phyloP scores from a whole-genome alignment of 2,113 vertebrate genomes.

The Hippoglossus stenolepis region DNA sequence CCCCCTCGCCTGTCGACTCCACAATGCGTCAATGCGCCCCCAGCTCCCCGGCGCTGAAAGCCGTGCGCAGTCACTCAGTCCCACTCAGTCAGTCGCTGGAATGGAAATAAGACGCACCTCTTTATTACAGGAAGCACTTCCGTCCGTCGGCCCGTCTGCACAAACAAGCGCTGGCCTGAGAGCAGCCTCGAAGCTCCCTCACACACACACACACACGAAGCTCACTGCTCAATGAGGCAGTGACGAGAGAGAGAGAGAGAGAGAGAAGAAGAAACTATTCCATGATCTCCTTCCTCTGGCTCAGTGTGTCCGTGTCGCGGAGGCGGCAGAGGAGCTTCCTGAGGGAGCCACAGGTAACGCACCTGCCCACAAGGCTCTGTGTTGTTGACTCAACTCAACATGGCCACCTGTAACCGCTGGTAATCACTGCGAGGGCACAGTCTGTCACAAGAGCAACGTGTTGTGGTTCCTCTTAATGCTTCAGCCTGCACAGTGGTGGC shows the following conservation, averaged over 20 bases:
- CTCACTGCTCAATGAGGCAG: too few species aligned
- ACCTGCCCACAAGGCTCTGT: conserved; percentile 69
- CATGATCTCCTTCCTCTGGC: background rate
- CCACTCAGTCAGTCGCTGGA: conserved; percentile 72
- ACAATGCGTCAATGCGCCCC: conserved; percentile 77
- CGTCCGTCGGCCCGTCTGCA: conserved; percentile 32
- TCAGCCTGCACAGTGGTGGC: background rate
- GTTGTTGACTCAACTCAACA: conserved; percentile 41
- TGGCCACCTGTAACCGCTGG: conserved; percentile 48
- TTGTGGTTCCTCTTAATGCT: background rate
- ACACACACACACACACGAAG: too few species aligned
- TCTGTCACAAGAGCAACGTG: too few species aligned
- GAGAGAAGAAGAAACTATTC: background rate
- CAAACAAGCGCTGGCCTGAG: conserved; percentile 7
- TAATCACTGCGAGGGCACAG: too few species aligned
- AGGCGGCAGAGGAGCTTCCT: conserved; percentile 39
- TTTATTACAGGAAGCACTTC: conserved; percentile 69
- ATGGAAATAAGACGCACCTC: conserved; percentile 73
- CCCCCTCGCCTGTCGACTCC: conserved; percentile 71
- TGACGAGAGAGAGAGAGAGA: background rate
- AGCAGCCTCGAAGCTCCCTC: background rate
- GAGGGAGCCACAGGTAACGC: conserved; percentile 80
- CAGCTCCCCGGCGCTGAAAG: conserved; percentile 63
- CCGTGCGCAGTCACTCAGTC: conserved; percentile 67
- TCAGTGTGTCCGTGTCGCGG: background rate